Conservation (phyloP, 2,888 invertebrate species). For the Linnaemya vulpina region DNA sequence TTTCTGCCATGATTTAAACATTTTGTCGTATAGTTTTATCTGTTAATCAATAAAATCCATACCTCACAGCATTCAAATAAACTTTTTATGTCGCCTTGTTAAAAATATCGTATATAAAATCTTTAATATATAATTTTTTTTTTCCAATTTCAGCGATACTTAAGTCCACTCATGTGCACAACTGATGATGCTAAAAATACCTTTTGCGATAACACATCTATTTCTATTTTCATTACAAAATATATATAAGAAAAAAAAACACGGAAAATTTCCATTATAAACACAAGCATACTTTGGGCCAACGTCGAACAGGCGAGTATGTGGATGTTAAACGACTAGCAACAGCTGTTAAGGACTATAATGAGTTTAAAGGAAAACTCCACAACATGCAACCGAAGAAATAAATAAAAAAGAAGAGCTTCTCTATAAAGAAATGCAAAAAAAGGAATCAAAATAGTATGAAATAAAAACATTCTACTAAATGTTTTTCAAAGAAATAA, state of each 20-base stretch:
- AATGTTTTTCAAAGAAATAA: slow-evolving; percentile 27
- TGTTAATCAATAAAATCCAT: neutral
- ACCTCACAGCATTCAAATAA: neutral
- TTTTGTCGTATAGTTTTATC: neutral
- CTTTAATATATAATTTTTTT: neutral
- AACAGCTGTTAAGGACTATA: neutral
- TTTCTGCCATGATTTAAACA: slow-evolving; percentile 42
- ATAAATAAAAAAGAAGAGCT: neutral
- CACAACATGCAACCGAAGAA: neutral
- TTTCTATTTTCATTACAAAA: neutral
- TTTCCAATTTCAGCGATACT: neutral
- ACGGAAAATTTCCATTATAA: slow-evolving; percentile 41
- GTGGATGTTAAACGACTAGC: neutral
- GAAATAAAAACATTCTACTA: slow-evolving; percentile 33
- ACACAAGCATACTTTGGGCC: neutral
- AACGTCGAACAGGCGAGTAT: neutral
- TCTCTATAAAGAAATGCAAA: neutral
- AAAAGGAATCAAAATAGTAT: slow-evolving; percentile 9
- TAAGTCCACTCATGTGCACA: slow-evolving; percentile 53
- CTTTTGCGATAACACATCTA: slow-evolving; percentile 39
- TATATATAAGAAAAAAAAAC: slow-evolving; percentile 17
- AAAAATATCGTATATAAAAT: slow-evolving; percentile 2
- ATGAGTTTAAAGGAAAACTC: neutral
- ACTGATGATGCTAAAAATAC: slow-evolving; percentile 30
- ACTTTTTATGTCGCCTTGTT: neutral